Percentiles rank a stretch among this genome's conserved stretches.
phyloP scores from a whole-genome alignment of 64 coral and sea anemone species.

The Stylophora pistillata region DNA sequence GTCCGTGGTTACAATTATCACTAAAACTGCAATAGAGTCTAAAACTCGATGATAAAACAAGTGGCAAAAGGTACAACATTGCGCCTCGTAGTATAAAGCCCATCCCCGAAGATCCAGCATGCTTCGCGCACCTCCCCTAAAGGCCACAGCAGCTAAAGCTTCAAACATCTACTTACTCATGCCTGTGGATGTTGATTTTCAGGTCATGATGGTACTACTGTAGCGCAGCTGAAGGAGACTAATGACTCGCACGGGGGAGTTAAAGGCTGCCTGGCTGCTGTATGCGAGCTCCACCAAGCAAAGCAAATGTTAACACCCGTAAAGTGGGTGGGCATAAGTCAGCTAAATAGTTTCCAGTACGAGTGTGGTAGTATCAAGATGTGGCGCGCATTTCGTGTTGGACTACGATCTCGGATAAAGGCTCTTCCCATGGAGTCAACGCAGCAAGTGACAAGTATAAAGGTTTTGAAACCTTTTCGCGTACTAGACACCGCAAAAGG shows the following conservation, averaged over 20 bases:
- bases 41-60: no score
- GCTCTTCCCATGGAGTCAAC: slow-evolving; percentile 10
- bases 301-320: no score
- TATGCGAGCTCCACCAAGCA: background rate
- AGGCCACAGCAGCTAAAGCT: slow-evolving; percentile 16
- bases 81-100: slow-evolving; percentile 5
- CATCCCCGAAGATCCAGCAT: background rate
- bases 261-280: no score
- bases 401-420: slow-evolving; percentile 8
- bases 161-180: no score
- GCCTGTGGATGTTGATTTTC: no score
- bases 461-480: background rate
- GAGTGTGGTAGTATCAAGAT: slow-evolving; percentile 3
- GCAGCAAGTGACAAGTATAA: slow-evolving; percentile 35
- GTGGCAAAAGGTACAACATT: background rate
- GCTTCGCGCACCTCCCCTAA: background rate
- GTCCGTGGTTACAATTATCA: slow-evolving; percentile 34
- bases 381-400: slow-evolving; percentile 7
- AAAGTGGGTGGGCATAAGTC: slow-evolving; percentile 42
- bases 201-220: background rate
- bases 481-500: background rate
- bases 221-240: slow-evolving; percentile 39
- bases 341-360: slow-evolving; percentile 20
- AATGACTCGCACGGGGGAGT: background rate
- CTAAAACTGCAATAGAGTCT: background rate